Evolutionary conservation across 2,888 invertebrate species (phyloP), one percentile per base, ranked within the genome.

Genomic region (Catocala sponsa): DNA sequence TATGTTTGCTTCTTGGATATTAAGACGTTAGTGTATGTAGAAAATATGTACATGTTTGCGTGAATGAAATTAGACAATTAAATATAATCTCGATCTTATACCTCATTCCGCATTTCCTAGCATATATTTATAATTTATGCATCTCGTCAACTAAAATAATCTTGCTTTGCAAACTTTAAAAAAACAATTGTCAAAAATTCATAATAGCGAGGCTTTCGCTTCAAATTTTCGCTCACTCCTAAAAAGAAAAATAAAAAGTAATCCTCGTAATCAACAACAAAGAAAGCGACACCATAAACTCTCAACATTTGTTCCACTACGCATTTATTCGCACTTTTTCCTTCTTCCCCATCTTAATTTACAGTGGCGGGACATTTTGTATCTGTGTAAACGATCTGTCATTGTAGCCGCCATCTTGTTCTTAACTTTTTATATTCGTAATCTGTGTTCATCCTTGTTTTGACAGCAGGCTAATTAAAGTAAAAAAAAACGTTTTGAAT

Each of bases 351-450:
- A 51, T 74, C 79, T 74, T 77, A 77, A 77, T 77, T 79, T 70
- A 79, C 76, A 84, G 87, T 86, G 88, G 84, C 86, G 73, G 68
- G 89, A 90, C 91, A 91, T 91, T 89, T 86, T 88, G 86, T 88
- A 80, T 74, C 76, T 79, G 74, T 92, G 94, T 92, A 89, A 92
- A 87, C 91, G 86, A 92, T 92, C 92, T 92, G 93, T 93, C 92
- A 92, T 82, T 81, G 79, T 79, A 75, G 72, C 75, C 81, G 83
- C 85, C 83, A 82, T 82, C 69, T 80, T 78, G 81, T 75, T 73
- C 55, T 69, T 72, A 79, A 79, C 81, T 84, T 87, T 85, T 85
- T 85, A 80, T 78, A 70, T 74, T 73, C 81, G 83, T 87, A 82
- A 81, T 82, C 80, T 78, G 79, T 86, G 81, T 87, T 83, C 72